Evolutionary conservation across 2,888 invertebrate species (phyloP).

Genomic region (Cheiracanthium punctorium): DNA sequence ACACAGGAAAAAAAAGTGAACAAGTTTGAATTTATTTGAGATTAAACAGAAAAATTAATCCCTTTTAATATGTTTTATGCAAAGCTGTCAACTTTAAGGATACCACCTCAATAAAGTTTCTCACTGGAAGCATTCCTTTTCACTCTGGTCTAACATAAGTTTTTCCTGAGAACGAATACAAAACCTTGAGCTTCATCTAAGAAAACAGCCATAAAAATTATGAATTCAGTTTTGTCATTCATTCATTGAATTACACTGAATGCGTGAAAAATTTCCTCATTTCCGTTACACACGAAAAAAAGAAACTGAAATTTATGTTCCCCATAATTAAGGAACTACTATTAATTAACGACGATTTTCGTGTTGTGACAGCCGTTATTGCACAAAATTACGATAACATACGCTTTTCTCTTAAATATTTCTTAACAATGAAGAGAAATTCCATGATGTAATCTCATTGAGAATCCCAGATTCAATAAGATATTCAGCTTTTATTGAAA

Average conservation of each 20-base stretch:
- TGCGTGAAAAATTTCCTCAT: neutral
- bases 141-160: no score
- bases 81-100: no score
- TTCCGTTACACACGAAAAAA: neutral
- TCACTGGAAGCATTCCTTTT: no score
- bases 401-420: neutral
- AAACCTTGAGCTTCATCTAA: no score
- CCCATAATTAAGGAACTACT: no score
- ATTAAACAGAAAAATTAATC: no score
- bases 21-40: no score
- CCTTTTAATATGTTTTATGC: no score
- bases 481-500: neutral
- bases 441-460: neutral
- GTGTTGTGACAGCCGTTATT: neutral
- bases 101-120: no score
- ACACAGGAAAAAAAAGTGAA: no score
- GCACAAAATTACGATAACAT: neutral
- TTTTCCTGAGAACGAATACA: no score
- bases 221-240: neutral
- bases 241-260: neutral
- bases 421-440: neutral
- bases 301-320: neutral
- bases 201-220: neutral
- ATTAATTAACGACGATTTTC: neutral
- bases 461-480: neutral